Conservation (phyloP, 2,888 invertebrate genomes). For the Ecdyonurus torrentis region DNA sequence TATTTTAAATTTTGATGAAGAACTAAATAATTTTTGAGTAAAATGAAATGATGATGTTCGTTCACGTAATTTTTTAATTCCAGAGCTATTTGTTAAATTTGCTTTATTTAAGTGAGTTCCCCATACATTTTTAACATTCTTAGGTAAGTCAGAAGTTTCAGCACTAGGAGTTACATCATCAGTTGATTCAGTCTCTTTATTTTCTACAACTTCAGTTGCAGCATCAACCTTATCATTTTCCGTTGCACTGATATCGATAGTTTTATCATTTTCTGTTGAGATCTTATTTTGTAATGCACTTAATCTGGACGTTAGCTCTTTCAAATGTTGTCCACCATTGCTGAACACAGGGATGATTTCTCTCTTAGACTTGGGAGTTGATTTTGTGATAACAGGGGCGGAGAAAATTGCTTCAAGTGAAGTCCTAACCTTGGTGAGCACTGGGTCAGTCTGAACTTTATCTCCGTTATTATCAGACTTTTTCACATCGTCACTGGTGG, state of each 20-base stretch:
- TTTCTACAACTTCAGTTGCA: background rate
- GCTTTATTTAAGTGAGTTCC: constrained; percentile 28
- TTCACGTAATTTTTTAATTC: constrained; percentile 10
- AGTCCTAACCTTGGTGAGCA: background rate
- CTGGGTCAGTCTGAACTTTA: background rate
- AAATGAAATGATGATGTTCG: constrained; percentile 31
- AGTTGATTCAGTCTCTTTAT: background rate
- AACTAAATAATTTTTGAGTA: constrained; percentile 50
- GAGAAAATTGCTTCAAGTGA: background rate
- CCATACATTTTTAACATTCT: constrained; percentile 28
- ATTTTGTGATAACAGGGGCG: background rate
- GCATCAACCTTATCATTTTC: no score
- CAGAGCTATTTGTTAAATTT: constrained; percentile 13
- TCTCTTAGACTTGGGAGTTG: background rate
- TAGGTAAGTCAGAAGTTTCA: constrained; percentile 25
- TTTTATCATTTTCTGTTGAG: background rate
- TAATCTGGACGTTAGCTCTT: background rate
- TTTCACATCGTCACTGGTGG: background rate
- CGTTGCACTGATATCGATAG: no score
- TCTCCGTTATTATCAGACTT: background rate
- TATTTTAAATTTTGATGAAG: constrained; percentile 40
- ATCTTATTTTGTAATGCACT: background rate
- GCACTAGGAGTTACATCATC: constrained; percentile 27
- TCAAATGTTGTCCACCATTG: background rate
- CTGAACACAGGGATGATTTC: constrained; percentile 1